Evolutionary conservation across 2,888 invertebrate species (phyloP), one percentile per base, ranked within the genome.

Genomic region (Dendrolimus pini): DNA sequence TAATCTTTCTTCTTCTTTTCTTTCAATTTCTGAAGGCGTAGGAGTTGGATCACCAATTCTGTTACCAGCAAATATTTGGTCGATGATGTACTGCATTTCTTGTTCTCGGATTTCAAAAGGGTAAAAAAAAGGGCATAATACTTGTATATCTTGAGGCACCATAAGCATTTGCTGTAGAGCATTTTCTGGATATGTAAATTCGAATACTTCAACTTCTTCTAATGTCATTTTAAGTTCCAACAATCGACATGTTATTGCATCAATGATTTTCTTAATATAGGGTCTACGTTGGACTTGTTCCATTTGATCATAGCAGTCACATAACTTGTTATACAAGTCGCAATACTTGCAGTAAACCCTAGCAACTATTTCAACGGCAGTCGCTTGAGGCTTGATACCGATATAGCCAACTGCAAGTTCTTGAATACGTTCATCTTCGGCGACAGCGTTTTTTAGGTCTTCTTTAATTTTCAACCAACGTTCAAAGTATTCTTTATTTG

Each of bases 161-260:
- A 95, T 89, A 62, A 95, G 93, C 75, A 95, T 78, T 80, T 94
- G 93, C 57, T 94, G 91, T 56, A 95, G 75, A 41, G 93, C 92
- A 68, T 95, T 94, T 71, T 96, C 96, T 56, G 95, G 92, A 81
- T 95, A 96, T 56, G 95, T 95, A 69, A 88, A 93, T 72, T 94
- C 93, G 8, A 92, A 92, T 7, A 85, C 81, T 73, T 93, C 92
- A 9, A 93, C 82, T 61, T 92, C 86, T 67, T 92, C 91, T 14
- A 94, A 72, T 54, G 91, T 89, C 47, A 78, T 72, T 71, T 93
- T 93, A 30, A 93, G 74, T 71, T 94, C 94, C 2, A 93, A 78
- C 66, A 94, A 81, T 9, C 94, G 80, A 54, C 91, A 91, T 8
- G 93, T 91, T 0, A 93, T 77, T 0, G 92, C 89, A 61, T 94